Conservation (phyloP, 2,888 invertebrate genomes). For the Heliconius hortense region DNA sequence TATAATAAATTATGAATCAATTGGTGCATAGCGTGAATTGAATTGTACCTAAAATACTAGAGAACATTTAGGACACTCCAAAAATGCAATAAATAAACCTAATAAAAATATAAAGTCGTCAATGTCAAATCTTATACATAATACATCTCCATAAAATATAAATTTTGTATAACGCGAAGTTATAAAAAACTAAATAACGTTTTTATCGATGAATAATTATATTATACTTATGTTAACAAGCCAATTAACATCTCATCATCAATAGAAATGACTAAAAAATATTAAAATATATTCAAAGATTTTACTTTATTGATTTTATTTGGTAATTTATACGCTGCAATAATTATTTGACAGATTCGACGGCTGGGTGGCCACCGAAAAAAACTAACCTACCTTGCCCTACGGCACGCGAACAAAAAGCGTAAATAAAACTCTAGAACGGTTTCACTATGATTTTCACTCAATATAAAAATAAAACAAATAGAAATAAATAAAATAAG, state of each 20-base stretch:
- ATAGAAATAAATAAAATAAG: slow-evolving; percentile 59
- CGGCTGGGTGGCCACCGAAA: slow-evolving; percentile 1
- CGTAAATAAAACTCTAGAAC: slow-evolving; percentile 53
- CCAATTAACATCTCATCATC: slow-evolving; percentile 20
- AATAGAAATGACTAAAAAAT: slow-evolving; percentile 6
- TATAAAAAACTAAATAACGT: slow-evolving; percentile 4
- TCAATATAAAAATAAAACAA: slow-evolving; percentile 52
- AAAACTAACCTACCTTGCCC: slow-evolving; percentile 33
- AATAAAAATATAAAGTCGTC: slow-evolving; percentile 21
- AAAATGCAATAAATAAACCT: slow-evolving; percentile 15
- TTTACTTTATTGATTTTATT: slow-evolving; percentile 10
- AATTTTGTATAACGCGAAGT: slow-evolving; percentile 3
- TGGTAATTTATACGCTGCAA: not conserved
- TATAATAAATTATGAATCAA: not conserved
- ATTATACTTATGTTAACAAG: slow-evolving; percentile 20
- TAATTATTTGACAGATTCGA: slow-evolving; percentile 5
- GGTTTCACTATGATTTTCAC: slow-evolving; percentile 68
- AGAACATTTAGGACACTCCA: not conserved
- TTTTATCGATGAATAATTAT: slow-evolving; percentile 20
- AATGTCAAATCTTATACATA: slow-evolving; percentile 16
- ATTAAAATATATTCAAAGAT: slow-evolving; percentile 14
- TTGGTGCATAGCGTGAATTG: not conserved
- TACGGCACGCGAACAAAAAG: slow-evolving; percentile 38
- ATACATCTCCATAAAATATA: slow-evolving; percentile 13
- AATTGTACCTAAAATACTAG: slow-evolving; percentile 1